phyloP scores from a whole-genome alignment of 2,888 invertebrate species.

The Empis livida region DNA sequence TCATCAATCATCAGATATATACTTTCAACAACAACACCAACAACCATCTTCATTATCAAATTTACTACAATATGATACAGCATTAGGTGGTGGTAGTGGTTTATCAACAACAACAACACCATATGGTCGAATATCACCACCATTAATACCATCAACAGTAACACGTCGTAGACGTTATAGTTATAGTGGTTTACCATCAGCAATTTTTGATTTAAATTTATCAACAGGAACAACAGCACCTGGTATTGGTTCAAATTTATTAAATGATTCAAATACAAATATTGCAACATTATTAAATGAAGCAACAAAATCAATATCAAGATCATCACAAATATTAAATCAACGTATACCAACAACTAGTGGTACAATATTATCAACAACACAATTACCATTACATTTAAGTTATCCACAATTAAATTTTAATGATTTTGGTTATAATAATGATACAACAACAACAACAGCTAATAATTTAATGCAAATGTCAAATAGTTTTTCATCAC shows the following conservation, averaged over 20 bases:
- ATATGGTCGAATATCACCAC: slow-evolving; percentile 10
- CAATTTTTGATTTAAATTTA: slow-evolving; percentile 19
- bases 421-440: slow-evolving; percentile 18
- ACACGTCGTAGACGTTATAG: slow-evolving; percentile 32
- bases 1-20: slow-evolving; percentile 6
- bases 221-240: neutral
- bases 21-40: slow-evolving; percentile 11
- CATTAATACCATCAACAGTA: neutral
- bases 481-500: slow-evolving; percentile 35
- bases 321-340: slow-evolving; percentile 34
- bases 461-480: slow-evolving; percentile 35
- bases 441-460: slow-evolving; percentile 16
- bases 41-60: neutral
- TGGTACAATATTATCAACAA: neutral
- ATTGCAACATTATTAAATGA: slow-evolving; percentile 35
- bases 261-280: slow-evolving; percentile 26
- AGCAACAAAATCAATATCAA: slow-evolving; percentile 36
- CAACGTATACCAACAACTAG: slow-evolving; percentile 3
- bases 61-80: slow-evolving; percentile 7
- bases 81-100: slow-evolving; percentile 16
- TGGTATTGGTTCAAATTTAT: neutral
- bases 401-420: slow-evolving; percentile 33
- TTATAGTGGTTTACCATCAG: slow-evolving; percentile 35
- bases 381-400: neutral
- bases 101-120: slow-evolving; percentile 3